Evolutionary conservation across 2,797 vertebrate genomes (phyloP).

Genomic region (Spatula versicolor): DNA sequence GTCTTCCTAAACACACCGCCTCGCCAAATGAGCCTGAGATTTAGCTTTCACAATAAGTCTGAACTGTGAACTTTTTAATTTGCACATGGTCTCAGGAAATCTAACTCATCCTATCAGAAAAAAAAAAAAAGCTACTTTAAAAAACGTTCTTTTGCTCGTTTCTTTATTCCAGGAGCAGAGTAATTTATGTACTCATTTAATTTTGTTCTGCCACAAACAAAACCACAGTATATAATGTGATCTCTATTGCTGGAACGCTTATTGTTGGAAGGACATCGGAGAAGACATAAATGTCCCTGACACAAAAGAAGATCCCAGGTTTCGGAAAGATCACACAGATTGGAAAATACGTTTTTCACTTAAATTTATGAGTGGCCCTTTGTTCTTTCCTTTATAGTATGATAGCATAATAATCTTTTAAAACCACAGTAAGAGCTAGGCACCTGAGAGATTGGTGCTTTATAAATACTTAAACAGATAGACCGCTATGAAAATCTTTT

Average conservation of each 20-base stretch:
- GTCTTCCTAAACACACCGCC: neutral
- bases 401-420: slow-evolving; percentile 42
- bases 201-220: slow-evolving; percentile 71
- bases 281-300: slow-evolving; percentile 63
- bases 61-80: slow-evolving; percentile 70
- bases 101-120: slow-evolving; percentile 11
- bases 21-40: slow-evolving; percentile 52
- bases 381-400: slow-evolving; percentile 1
- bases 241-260: slow-evolving; percentile 25
- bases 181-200: slow-evolving; percentile 74
- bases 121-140: neutral
- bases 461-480: slow-evolving; percentile 56
- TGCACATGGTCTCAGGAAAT: slow-evolving; percentile 56
- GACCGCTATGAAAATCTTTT: slow-evolving; percentile 25
- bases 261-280: slow-evolving; percentile 54
- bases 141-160: neutral
- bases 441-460: slow-evolving; percentile 18
- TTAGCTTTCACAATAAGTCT: slow-evolving; percentile 52
- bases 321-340: slow-evolving; percentile 35
- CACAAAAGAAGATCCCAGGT: slow-evolving; percentile 62
- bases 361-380: slow-evolving; percentile 27
- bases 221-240: slow-evolving; percentile 69
- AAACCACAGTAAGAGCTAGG: slow-evolving; percentile 8
- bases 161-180: slow-evolving; percentile 58
- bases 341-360: slow-evolving; percentile 28